Conservation (phyloP, 2,888 invertebrate species). For the Tuta absoluta region DNA sequence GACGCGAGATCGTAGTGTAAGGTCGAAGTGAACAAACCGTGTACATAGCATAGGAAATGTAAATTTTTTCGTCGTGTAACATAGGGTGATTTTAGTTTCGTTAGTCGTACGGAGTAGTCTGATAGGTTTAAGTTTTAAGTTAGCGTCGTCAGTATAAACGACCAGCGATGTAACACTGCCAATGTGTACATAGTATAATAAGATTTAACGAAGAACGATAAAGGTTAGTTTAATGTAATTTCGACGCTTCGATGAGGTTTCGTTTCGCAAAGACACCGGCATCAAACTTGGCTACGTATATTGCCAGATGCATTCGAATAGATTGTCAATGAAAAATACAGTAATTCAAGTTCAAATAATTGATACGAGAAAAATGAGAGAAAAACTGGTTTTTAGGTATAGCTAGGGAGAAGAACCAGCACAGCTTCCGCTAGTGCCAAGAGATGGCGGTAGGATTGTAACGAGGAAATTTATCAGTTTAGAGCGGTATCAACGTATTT, state of each 20-base stretch:
- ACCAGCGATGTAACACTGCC: conserved; percentile 78
- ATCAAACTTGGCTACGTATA: neutral
- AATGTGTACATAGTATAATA: conserved; percentile 68
- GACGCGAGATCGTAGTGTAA: conserved; percentile 35
- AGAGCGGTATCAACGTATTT: neutral
- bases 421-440: neutral
- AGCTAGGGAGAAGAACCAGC: conserved; percentile 2
- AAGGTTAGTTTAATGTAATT: conserved; percentile 51
- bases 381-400: neutral
- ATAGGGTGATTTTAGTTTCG: conserved; percentile 39
- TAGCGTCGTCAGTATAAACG: conserved; percentile 46
- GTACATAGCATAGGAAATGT: conserved; percentile 69
- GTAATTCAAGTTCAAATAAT: too few species aligned
- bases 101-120: conserved; percentile 52
- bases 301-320: conserved; percentile 1
- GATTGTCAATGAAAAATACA: neutral
- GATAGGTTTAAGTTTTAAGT: conserved; percentile 54
- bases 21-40: conserved; percentile 51
- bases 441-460: conserved; percentile 1
- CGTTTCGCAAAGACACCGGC: conserved; percentile 12
- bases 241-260: conserved; percentile 45
- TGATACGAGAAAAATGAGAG: neutral
- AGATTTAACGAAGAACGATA: conserved; percentile 35
- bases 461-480: neutral
- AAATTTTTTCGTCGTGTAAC: conserved; percentile 47